These are phyloP conservation scores for Drosophila takahashii DNA, from an alignment of 1,140 invertebrate genomes.

Conservation along the genomic window DNA sequence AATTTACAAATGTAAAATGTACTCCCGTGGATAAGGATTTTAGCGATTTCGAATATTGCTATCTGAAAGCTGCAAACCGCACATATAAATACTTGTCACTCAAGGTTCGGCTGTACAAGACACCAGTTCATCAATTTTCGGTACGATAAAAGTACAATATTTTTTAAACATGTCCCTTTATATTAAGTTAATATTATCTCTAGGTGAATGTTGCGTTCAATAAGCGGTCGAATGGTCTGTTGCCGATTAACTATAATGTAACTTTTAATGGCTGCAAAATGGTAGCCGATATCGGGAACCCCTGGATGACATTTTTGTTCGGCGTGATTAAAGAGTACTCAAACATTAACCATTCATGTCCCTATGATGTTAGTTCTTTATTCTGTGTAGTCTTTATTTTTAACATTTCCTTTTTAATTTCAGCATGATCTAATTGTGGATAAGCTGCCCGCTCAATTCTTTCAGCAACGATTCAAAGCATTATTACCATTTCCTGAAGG, in stretches of 20 bases:
- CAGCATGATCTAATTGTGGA: constrained; percentile 25
- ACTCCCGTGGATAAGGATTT: neutral
- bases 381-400: neutral
- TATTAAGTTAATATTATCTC: neutral
- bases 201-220: constrained; percentile 9
- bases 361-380: constrained; percentile 2
- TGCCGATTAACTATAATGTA: constrained; percentile 3
- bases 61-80: constrained; percentile 21
- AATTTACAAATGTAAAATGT: constrained; percentile 31
- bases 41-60: constrained; percentile 5
- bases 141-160: neutral
- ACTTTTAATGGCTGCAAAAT: constrained; percentile 19
- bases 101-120: neutral
- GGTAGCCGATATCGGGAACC: neutral
- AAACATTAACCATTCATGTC: constrained; percentile 29
- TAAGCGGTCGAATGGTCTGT: constrained; percentile 23
- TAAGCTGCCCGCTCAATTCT: constrained; percentile 10
- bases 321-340: neutral
- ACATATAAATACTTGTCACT: constrained; percentile 18
- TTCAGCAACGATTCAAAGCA: neutral
- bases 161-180: neutral
- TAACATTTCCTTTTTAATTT: neutral
- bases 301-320: constrained; percentile 5
- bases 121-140: constrained; percentile 5
- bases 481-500: constrained; percentile 8